Conservation (phyloP, 2,888 invertebrate genomes). For the Rhagophthalmus giganteus region DNA sequence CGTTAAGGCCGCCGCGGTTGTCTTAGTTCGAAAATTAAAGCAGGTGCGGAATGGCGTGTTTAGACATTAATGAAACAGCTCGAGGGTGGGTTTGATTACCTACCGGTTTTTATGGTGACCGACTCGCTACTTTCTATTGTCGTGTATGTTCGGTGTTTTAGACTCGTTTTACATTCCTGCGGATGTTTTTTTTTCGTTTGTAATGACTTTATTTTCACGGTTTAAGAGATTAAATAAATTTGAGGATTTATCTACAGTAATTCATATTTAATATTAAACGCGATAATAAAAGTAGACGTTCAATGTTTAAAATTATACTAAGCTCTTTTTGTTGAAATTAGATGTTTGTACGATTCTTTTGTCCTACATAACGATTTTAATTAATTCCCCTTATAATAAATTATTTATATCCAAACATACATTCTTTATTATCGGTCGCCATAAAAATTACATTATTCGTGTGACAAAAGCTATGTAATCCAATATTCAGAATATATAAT, state of each 20-base stretch:
- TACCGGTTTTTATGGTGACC: slow-evolving; percentile 45
- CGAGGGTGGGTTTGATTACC: slow-evolving; percentile 50
- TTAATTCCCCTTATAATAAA: slow-evolving; percentile 5
- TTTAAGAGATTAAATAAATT: neutral
- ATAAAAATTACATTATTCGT: slow-evolving; percentile 16
- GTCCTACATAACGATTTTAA: neutral
- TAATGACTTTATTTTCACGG: slow-evolving; percentile 11
- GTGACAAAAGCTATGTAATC: slow-evolving; percentile 21
- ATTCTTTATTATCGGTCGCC: slow-evolving; percentile 13
- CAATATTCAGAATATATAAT: slow-evolving; percentile 21
- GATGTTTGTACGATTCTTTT: too few relatives aligned
- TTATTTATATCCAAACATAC: slow-evolving; percentile 11
- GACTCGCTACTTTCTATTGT: slow-evolving; percentile 32
- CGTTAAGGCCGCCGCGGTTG: slow-evolving; percentile 21
- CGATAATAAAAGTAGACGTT: too few relatives aligned
- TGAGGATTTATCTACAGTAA: too few relatives aligned
- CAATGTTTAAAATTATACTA: too few relatives aligned
- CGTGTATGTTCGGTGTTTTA: slow-evolving; percentile 11
- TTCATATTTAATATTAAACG: too few relatives aligned
- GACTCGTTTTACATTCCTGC: slow-evolving; percentile 9
- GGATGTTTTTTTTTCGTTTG: slow-evolving; percentile 9
- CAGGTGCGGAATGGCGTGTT: slow-evolving; percentile 50
- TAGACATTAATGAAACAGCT: slow-evolving; percentile 48
- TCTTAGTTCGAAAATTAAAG: slow-evolving; percentile 43
- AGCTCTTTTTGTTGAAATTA: too few relatives aligned